These are phyloP conservation scores for Rhincodon typus DNA, from an alignment of 2,797 vertebrate genomes.

Conservation along the genomic window DNA sequence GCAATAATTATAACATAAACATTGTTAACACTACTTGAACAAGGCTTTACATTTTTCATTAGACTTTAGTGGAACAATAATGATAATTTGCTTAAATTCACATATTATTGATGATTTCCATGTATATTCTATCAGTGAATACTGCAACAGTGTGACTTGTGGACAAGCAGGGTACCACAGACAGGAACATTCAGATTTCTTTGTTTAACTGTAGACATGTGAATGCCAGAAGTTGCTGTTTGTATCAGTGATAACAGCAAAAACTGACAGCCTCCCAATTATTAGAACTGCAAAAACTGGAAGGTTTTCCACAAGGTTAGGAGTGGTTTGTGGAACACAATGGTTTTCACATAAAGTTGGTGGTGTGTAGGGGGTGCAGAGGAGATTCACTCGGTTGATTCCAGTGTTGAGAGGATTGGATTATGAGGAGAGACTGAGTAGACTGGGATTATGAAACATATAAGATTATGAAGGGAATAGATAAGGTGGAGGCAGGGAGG, in stretches of 20 bases:
- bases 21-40: neutral
- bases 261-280: neutral
- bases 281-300: neutral
- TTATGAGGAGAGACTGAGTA: too few species aligned
- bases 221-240: neutral
- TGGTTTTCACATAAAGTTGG: neutral
- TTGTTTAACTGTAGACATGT: neutral
- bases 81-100: neutral
- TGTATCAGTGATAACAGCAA: neutral
- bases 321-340: neutral
- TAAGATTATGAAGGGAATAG: too few species aligned
- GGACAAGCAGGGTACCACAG: neutral
- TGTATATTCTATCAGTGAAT: neutral
- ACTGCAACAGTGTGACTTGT: neutral
- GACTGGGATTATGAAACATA: too few species aligned
- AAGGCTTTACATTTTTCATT: neutral
- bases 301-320: neutral
- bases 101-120: neutral
- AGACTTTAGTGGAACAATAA: neutral
- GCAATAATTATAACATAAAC: neutral
- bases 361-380: neutral
- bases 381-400: too few species aligned
- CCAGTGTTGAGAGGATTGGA: too few species aligned
- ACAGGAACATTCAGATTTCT: neutral
- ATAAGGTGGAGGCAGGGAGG: too few species aligned